Percentiles rank a stretch among this genome's conserved stretches.
phyloP scores from a whole-genome alignment of 2,797 vertebrate species.

The Phyllotis vaccarum region DNA sequence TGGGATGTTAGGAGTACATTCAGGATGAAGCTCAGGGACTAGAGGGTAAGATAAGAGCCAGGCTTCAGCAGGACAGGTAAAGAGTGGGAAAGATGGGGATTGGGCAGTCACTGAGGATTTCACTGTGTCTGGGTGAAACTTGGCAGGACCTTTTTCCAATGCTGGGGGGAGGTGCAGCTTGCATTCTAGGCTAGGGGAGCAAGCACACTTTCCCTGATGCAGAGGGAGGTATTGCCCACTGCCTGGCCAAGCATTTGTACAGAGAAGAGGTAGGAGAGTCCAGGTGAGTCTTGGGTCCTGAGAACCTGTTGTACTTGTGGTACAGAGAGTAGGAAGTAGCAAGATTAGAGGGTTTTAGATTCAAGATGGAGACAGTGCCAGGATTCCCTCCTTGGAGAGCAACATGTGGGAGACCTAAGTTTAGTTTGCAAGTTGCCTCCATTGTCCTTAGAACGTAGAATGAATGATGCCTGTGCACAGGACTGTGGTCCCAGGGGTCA shows the following conservation, averaged over 20 bases:
- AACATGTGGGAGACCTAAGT: accelerated
- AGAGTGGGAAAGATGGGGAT: neutral
- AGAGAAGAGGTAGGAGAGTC: neutral
- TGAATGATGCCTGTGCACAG: accelerated
- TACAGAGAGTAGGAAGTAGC: neutral
- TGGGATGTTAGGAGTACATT: neutral
- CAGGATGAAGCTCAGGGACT: neutral
- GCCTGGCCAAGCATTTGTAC: neutral
- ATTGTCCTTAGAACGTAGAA: neutral
- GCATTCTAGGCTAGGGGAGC: neutral
- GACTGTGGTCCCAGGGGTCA: neutral
- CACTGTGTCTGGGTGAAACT: neutral
- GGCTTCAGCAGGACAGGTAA: neutral
- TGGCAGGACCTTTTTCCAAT: neutral
- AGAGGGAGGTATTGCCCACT: neutral
- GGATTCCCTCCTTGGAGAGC: neutral
- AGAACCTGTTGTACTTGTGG: neutral
- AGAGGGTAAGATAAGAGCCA: neutral
- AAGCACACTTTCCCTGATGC: neutral
- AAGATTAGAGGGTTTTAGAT: neutral
- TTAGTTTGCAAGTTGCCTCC: neutral
- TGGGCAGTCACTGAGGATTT: neutral
- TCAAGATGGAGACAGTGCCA: neutral
- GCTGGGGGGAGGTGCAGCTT: neutral
- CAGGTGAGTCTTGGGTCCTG: accelerated